These are phyloP conservation scores for Scalopus aquaticus DNA, from an alignment of 2,113 vertebrate species.

Conservation along the genomic window DNA sequence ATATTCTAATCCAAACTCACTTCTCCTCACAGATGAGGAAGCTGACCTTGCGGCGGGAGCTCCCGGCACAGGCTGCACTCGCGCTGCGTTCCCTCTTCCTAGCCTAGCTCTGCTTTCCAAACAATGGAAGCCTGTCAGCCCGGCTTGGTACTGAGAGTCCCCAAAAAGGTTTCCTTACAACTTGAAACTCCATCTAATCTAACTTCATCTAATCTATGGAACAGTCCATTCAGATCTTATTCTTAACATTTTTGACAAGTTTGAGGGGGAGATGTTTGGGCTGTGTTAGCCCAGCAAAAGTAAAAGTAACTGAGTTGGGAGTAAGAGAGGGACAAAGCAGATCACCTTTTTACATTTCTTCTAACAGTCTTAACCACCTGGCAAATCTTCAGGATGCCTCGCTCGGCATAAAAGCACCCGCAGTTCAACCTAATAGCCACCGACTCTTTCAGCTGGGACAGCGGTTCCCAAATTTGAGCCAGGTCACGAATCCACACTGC, in stretches of 20 bases:
- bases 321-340: neutral
- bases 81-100: neutral
- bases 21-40: constrained; percentile 12
- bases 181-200: neutral
- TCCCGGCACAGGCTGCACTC: too few species aligned
- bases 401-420: neutral
- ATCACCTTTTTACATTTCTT: constrained; percentile 30
- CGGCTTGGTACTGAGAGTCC: constrained; percentile 2
- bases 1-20: neutral
- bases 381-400: constrained; percentile 10
- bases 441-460: neutral
- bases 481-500: neutral
- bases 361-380: neutral
- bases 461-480: neutral
- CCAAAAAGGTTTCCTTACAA: constrained; percentile 22
- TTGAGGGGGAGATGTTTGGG: neutral
- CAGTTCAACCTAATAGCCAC: neutral
- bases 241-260: constrained; percentile 21
- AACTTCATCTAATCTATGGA: neutral
- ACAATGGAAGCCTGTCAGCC: constrained; percentile 13
- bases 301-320: constrained; percentile 12
- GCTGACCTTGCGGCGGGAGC: neutral
- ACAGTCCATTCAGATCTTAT: constrained; percentile 18
- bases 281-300: constrained; percentile 15
- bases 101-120: constrained; percentile 9